Evolutionary conservation across 1,140 invertebrate genomes (phyloP), one percentile per base, ranked within the genome.

Genomic region (Drosophila tropicalis): DNA sequence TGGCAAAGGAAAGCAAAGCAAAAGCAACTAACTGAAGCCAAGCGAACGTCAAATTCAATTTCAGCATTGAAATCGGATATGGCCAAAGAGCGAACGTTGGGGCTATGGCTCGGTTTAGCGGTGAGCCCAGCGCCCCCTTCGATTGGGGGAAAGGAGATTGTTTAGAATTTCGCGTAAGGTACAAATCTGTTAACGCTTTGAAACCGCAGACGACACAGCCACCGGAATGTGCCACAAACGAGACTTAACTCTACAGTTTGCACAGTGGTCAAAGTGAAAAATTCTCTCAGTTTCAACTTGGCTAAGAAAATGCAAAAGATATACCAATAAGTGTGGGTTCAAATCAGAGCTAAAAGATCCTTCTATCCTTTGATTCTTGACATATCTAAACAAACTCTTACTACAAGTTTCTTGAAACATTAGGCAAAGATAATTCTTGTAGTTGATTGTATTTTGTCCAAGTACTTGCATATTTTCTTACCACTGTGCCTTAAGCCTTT

Each of bases 41-140:
- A 70, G 61, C 66, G 47, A 77, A 51, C 47, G 70, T 54, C 70
- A 75, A 86, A 87, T 71, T 83, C 79, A 82, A 87, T 83, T 86
- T 87, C 67, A 87, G 41, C 76, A 80, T 72, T 89, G 83, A 86
- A 86, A 86, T 79, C 83, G 62, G 83, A 86, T 83, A 82, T 66
- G 55, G 32, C 36, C 55, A 54, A 44, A 51, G 67, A 17, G 32
- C 3, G 9, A 15, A 41, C 19, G 15, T 58, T 19, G 40, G 44
- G 67, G 44, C 57, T 40, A 36, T 66, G 41, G 44, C 17, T 51
- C 60, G 67, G 57, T 63, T 64, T 74, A 60, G 64, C 19, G 69
- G 62, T 41, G 56, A 74, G 40, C 32, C 36, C 56, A 51, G 56
- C 19, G 34, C 57, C 55, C 15, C n/a, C 15, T 22, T 13, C 22